Evolutionary conservation across 2,113 vertebrate species (phyloP).

Genomic region (Ammodytes marinus): DNA sequence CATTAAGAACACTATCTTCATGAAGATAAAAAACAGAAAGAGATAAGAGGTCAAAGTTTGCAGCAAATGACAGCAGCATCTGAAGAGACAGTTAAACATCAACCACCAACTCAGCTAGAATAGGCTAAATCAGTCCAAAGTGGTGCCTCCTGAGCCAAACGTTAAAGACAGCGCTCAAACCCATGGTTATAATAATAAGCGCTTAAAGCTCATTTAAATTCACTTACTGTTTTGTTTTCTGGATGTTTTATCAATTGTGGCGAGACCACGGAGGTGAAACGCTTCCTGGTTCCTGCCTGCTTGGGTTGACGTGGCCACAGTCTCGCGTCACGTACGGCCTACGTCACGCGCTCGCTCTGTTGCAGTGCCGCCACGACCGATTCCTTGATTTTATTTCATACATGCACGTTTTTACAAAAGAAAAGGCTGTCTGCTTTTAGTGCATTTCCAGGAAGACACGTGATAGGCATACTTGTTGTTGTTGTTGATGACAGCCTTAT

Average conservation of each 20-base stretch:
- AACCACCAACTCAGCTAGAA: too few species aligned
- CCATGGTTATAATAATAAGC: too few species aligned
- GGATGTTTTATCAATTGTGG: too few species aligned
- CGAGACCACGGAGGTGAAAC: background rate
- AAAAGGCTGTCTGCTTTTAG: background rate
- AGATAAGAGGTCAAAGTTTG: conserved; percentile 42
- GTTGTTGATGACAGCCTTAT: too few species aligned
- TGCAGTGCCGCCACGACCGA: background rate
- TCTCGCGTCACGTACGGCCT: conserved; percentile 23
- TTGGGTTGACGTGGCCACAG: conserved; percentile 57
- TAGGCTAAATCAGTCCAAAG: background rate
- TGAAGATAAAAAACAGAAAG: background rate
- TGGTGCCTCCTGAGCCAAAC: background rate
- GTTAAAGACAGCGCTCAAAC: background rate
- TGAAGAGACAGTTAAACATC: too few species aligned
- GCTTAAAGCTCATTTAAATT: background rate
- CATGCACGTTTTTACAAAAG: background rate
- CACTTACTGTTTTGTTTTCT: conserved; percentile 50
- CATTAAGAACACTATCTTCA: background rate
- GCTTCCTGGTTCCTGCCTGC: conserved; percentile 32
- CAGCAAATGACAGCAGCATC: background rate
- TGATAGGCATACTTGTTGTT: background rate
- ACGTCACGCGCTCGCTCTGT: conserved; percentile 26
- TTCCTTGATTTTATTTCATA: background rate
- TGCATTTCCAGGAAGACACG: too few species aligned